Percentiles rank a stretch among this genome's conserved stretches.
Conservation (phyloP, 2,797 vertebrate species). For the Chiloscyllium punctatum region DNA sequence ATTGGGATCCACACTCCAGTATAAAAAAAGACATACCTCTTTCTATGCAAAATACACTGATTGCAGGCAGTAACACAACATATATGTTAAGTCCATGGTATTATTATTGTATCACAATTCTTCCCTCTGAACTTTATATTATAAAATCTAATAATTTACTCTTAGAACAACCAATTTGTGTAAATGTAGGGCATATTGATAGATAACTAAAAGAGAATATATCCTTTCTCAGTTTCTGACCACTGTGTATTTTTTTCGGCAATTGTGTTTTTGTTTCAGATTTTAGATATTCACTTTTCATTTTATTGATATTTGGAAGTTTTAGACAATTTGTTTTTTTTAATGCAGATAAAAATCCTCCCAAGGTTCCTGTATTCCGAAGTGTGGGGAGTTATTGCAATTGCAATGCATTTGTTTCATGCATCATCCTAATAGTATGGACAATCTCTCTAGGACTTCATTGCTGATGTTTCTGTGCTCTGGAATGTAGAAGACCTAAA, state of each 20-base stretch:
- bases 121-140: neutral
- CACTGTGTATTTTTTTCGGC: neutral
- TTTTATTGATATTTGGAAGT: neutral
- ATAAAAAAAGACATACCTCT: no score
- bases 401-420: neutral
- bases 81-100: no score
- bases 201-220: neutral
- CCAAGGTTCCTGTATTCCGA: neutral
- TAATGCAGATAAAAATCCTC: constrained; percentile 17
- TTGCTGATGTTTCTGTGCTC: neutral
- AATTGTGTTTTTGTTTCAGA: neutral
- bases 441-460: neutral
- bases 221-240: neutral
- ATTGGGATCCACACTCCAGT: no score
- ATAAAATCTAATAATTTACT: neutral
- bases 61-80: no score
- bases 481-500: neutral
- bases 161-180: neutral
- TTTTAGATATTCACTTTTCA: neutral
- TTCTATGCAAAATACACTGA: no score
- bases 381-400: neutral
- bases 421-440: neutral
- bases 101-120: neutral
- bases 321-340: constrained; percentile 2
- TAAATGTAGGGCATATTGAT: neutral